Percentiles rank a stretch among this genome's conserved stretches.
These are phyloP conservation scores for Sorex maritimensis DNA, from an alignment of 2,797 vertebrate species.

Conservation along the genomic window DNA sequence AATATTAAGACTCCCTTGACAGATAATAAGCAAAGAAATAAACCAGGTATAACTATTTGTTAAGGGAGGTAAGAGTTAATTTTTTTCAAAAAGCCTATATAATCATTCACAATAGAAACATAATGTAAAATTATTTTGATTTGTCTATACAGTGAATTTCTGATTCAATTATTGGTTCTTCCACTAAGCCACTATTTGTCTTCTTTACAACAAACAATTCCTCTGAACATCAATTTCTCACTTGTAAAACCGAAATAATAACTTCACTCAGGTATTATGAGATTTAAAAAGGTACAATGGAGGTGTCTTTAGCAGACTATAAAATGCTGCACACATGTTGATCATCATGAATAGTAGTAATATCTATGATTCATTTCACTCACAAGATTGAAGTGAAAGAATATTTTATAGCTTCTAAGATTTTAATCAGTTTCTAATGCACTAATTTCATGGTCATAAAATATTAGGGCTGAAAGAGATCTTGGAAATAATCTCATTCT, in stretches of 20 bases:
- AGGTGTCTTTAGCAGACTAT: slow-evolving; percentile 42
- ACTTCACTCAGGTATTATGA: slow-evolving; percentile 16
- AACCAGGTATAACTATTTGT: not conserved
- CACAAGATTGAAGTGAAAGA: slow-evolving; percentile 63
- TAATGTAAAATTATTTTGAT: slow-evolving; percentile 53
- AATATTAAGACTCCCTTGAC: not conserved
- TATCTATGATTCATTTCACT: slow-evolving; percentile 77
- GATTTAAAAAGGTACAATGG: slow-evolving; percentile 38
- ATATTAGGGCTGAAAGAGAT: slow-evolving; percentile 70
- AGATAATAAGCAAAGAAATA: slow-evolving; percentile 37
- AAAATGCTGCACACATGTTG: slow-evolving; percentile 65
- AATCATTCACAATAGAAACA: not conserved
- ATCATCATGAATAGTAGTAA: slow-evolving; percentile 2
- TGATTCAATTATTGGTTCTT: slow-evolving; percentile 2
- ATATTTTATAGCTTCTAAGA: slow-evolving; percentile 77
- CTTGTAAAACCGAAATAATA: slow-evolving; percentile 43
- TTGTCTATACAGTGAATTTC: slow-evolving; percentile 6
- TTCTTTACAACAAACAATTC: slow-evolving; percentile 46
- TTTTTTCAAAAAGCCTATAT: slow-evolving; percentile 32
- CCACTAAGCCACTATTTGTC: slow-evolving; percentile 19
- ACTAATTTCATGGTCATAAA: slow-evolving; percentile 83
- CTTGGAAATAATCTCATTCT: slow-evolving; percentile 67
- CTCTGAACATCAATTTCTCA: slow-evolving; percentile 46
- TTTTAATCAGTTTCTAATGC: slow-evolving; percentile 84
- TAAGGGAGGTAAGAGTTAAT: slow-evolving; percentile 46